Evolutionary conservation across 2,888 invertebrate species (phyloP).

Genomic region (Emmelina monodactyla): DNA sequence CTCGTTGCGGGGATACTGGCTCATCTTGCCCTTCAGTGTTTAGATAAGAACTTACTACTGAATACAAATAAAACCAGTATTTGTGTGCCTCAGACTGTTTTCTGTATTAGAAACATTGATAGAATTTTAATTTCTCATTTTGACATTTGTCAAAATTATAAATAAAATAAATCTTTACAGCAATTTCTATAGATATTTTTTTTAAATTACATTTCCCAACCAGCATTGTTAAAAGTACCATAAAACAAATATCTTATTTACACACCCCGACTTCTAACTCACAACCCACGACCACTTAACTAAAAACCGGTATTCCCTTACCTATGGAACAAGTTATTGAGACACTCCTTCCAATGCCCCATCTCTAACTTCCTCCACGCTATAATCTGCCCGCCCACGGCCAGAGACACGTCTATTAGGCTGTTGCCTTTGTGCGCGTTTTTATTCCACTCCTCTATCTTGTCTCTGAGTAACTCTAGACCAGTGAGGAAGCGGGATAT

Average conservation of each 20-base stretch:
- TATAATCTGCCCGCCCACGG: conserved; percentile 82
- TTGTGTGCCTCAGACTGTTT: conserved; percentile 75
- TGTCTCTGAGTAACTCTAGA: conserved; percentile 85
- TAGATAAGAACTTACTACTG: conserved; percentile 71
- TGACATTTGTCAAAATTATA: too few relatives aligned
- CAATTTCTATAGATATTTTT: too few relatives aligned
- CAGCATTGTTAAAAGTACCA: too few relatives aligned
- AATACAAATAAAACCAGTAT: conserved; percentile 92
- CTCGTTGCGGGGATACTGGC: conserved; percentile 23
- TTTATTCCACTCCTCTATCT: conserved; percentile 91
- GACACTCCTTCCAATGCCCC: conserved; percentile 84
- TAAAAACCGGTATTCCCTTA: too few relatives aligned
- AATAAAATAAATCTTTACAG: too few relatives aligned
- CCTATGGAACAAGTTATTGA: conserved; percentile 73
- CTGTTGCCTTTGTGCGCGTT: conserved; percentile 89
- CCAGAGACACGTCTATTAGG: conserved; percentile 74
- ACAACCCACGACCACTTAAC: too few relatives aligned
- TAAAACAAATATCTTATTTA: too few relatives aligned
- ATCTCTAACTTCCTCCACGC: conserved; percentile 92
- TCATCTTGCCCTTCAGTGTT: conserved; percentile 26
- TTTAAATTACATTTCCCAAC: too few relatives aligned
- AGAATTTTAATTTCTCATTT: too few relatives aligned
- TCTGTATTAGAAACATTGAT: too few relatives aligned
- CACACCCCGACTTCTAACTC: too few relatives aligned
- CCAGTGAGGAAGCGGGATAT: conserved; percentile 90